Evolutionary conservation across 2,113 vertebrate species (phyloP).

Genomic region (Oreochromis aureus): DNA sequence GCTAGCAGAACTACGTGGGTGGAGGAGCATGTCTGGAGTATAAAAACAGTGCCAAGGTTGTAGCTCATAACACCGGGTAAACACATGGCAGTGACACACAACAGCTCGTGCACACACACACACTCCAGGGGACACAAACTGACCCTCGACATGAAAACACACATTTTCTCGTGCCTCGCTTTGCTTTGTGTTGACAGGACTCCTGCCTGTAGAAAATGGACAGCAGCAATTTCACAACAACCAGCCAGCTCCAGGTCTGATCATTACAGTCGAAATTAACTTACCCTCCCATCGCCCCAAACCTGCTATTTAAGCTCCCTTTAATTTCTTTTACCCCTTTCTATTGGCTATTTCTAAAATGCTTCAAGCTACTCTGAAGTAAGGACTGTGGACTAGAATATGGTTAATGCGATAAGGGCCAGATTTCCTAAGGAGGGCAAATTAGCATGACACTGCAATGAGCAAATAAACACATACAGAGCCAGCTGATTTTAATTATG

Average conservation of each 20-base stretch:
- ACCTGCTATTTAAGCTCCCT: slow-evolving; percentile 6
- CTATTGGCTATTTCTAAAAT: neutral
- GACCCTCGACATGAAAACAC: neutral
- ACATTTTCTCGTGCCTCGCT: neutral
- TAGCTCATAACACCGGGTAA: slow-evolving; percentile 51
- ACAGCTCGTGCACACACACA: neutral
- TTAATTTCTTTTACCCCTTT: slow-evolving; percentile 13
- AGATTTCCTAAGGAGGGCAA: neutral
- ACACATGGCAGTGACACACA: slow-evolving; percentile 43
- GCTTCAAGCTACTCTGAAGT: neutral
- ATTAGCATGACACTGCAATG: neutral
- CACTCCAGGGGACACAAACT: neutral
- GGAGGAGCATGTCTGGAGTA: slow-evolving; percentile 60
- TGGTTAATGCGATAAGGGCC: neutral
- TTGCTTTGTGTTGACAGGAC: neutral
- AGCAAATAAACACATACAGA: neutral
- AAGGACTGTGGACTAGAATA: neutral
- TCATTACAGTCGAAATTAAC: slow-evolving; percentile 31
- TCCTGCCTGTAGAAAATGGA: slow-evolving; percentile 5
- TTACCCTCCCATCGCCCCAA: neutral
- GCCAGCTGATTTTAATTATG: neutral
- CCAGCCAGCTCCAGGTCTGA: neutral
- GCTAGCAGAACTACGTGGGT: slow-evolving; percentile 58
- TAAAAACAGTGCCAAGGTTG: slow-evolving; percentile 58
- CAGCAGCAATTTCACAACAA: neutral